phyloP scores from a whole-genome alignment of 2,113 vertebrate genomes.

The Misgurnus mizolepis region DNA sequence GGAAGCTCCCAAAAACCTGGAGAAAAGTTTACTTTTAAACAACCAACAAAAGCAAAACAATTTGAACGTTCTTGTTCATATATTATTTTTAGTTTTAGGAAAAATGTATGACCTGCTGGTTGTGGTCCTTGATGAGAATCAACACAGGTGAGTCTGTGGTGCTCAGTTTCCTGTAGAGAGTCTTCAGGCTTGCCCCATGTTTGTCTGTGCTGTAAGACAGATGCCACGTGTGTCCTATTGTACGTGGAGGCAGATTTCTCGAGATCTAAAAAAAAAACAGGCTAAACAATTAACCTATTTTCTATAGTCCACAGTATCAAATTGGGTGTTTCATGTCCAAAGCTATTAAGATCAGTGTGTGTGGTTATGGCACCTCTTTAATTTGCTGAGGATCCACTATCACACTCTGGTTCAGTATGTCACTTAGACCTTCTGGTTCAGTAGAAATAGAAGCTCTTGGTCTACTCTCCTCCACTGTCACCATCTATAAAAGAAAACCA shows the following conservation, averaged over 20 bases:
- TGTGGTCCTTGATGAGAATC: slow-evolving; percentile 74
- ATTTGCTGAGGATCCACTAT: slow-evolving; percentile 71
- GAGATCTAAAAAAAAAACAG: slow-evolving; percentile 62
- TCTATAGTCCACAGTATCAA: too few relatives aligned
- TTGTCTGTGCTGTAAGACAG: slow-evolving; percentile 73
- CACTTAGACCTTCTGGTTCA: slow-evolving; percentile 70
- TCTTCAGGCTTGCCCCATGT: slow-evolving; percentile 78
- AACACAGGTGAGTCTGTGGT: slow-evolving; percentile 71
- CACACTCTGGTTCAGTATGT: slow-evolving; percentile 68
- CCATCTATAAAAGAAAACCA: slow-evolving; percentile 66
- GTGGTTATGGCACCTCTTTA: slow-evolving; percentile 62
- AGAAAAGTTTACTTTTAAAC: not conserved
- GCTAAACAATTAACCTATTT: not conserved
- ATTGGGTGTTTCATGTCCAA: not conserved
- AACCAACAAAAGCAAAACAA: not conserved
- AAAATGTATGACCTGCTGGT: slow-evolving; percentile 67
- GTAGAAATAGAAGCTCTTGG: slow-evolving; percentile 49
- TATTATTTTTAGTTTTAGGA: not conserved
- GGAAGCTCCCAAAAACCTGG: slow-evolving; percentile 77
- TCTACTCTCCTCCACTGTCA: slow-evolving; percentile 73
- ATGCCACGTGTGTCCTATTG: slow-evolving; percentile 70
- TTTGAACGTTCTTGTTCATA: too few relatives aligned
- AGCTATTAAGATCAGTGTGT: not conserved
- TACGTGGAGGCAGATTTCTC: slow-evolving; percentile 75
- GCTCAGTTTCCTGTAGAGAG: slow-evolving; percentile 76